phyloP scores from a whole-genome alignment of 2,888 invertebrate species.

The Cheilosia variabilis region DNA sequence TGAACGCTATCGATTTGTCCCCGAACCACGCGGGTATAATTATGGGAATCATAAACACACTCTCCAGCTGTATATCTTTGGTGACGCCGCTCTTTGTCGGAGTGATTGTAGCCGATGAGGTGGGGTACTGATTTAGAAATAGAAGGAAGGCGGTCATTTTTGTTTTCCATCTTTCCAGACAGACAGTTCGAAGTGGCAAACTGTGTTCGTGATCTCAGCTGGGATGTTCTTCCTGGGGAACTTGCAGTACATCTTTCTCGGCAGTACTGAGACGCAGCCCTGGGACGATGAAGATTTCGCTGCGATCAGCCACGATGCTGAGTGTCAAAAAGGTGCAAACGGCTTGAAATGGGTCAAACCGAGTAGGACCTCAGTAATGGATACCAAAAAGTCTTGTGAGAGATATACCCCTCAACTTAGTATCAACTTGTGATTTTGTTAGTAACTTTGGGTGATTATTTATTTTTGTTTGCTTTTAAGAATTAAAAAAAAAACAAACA shows the following conservation, averaged over 20 bases:
- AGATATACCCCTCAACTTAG: constrained; percentile 10
- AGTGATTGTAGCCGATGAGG: constrained; percentile 83
- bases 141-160: not conserved
- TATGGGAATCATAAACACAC: constrained; percentile 88
- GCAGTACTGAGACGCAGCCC: constrained; percentile 86
- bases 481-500: too few species aligned
- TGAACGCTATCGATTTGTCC: constrained; percentile 87
- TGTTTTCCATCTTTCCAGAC: constrained; percentile 65
- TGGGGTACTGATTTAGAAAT: constrained; percentile 70
- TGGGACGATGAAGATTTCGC: constrained; percentile 87
- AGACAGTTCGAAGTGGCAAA: constrained; percentile 88
- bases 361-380: not conserved
- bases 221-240: constrained; percentile 88
- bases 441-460: not conserved
- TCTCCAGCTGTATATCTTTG: constrained; percentile 86
- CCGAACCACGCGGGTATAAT: constrained; percentile 87
- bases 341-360: not conserved
- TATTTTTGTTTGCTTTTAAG: not conserved
- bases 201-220: constrained; percentile 89
- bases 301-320: constrained; percentile 75
- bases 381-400: constrained; percentile 8
- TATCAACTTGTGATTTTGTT: not conserved
- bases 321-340: constrained; percentile 74
- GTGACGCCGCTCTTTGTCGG: constrained; percentile 86
- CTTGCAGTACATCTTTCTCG: constrained; percentile 88